Conservation (phyloP, 53 echinoderm and acorn worm genomes). For the Echinometra lucunter region DNA sequence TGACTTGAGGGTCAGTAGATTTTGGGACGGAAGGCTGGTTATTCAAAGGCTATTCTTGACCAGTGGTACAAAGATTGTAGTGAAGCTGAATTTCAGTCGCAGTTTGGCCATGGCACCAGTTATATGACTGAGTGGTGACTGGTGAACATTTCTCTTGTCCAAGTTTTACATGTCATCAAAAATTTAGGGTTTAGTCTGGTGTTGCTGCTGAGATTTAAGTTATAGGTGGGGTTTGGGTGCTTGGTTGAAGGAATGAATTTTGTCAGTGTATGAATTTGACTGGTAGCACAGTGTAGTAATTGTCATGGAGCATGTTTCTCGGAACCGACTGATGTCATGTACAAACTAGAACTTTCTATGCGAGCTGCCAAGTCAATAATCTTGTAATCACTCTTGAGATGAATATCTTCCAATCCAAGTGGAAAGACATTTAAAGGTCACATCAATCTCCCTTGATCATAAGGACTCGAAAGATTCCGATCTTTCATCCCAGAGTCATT, state of each 20-base stretch:
- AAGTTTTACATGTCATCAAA: neutral
- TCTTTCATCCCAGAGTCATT: neutral
- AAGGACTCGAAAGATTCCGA: neutral
- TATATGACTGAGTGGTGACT: too few relatives aligned
- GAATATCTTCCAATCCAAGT: neutral
- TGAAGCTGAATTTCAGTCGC: too few relatives aligned
- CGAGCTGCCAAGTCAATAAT: conserved; percentile 11
- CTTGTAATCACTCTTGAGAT: conserved; percentile 14
- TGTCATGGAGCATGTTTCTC: neutral
- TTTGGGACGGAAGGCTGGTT: too few relatives aligned
- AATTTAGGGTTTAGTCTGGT: neutral
- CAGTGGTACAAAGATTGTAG: too few relatives aligned
- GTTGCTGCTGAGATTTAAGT: neutral
- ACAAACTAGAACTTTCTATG: neutral
- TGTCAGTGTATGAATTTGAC: neutral
- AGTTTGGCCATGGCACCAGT: too few relatives aligned
- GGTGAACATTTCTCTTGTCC: too few relatives aligned
- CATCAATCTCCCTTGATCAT: neutral
- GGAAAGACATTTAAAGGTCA: neutral
- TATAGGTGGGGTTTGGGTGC: neutral
- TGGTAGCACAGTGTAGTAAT: neutral
- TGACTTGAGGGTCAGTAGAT: too few relatives aligned
- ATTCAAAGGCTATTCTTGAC: too few relatives aligned
- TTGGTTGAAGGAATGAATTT: neutral
- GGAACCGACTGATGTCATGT: neutral